Conservation (phyloP, 2,113 vertebrate genomes). For the Charadrius vociferus region DNA sequence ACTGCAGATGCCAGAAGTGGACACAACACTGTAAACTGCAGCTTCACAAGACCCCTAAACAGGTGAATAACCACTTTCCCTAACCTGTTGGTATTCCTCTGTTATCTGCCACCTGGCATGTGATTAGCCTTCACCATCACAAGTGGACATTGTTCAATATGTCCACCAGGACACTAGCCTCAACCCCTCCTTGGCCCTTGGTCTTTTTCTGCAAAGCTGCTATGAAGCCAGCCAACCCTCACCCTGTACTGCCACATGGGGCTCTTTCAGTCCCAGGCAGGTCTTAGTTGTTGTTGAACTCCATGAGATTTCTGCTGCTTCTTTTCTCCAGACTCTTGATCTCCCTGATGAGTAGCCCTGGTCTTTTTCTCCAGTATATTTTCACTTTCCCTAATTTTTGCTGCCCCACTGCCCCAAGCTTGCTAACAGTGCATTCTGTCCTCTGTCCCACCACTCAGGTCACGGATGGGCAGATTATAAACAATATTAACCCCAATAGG, state of each 20-base stretch:
- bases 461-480: background rate
- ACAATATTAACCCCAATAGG: background rate
- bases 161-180: background rate
- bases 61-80: background rate
- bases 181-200: background rate
- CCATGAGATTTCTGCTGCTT: background rate
- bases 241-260: background rate
- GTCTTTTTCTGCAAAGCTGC: background rate
- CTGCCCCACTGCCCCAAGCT: background rate
- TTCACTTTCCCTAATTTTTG: background rate
- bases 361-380: background rate
- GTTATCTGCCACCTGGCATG: background rate
- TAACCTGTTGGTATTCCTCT: background rate
- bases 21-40: background rate
- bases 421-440: background rate
- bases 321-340: background rate
- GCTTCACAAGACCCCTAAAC: background rate
- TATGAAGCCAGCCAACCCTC: background rate
- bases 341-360: background rate
- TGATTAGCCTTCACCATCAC: background rate
- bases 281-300: background rate
- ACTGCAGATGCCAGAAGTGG: background rate
- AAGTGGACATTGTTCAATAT: background rate
- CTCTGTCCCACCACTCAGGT: background rate
- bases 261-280: background rate